Conservation (phyloP, 2,113 vertebrate species). For the Corvus hawaiiensis region DNA sequence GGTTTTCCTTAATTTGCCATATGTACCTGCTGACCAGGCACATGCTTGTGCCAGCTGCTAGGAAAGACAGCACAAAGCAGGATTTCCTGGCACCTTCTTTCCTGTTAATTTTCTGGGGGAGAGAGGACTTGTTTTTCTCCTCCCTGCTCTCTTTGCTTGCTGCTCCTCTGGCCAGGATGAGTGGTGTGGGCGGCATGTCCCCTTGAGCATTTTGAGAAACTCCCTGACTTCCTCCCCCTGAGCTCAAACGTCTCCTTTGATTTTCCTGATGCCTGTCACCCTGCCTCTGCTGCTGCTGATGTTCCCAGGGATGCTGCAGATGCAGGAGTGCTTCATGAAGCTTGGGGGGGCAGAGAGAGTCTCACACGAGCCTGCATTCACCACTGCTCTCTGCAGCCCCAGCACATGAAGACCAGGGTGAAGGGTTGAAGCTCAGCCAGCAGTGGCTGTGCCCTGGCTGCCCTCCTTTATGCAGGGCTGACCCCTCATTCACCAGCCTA, state of each 20-base stretch:
- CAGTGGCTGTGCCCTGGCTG: background rate
- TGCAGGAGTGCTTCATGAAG: background rate
- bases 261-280: conserved; percentile 31
- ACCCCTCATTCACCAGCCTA: background rate
- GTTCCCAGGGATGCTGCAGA: background rate
- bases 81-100: background rate
- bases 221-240: background rate
- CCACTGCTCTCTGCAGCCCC: background rate
- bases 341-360: background rate
- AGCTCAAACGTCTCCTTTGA: conserved; percentile 1
- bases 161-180: background rate
- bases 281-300: background rate
- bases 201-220: background rate
- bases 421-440: background rate
- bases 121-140: background rate
- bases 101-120: background rate
- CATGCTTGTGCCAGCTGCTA: background rate
- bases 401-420: background rate
- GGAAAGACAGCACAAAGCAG: background rate
- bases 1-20: background rate
- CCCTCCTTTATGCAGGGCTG: background rate
- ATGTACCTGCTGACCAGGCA: background rate
- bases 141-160: background rate
- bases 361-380: background rate
- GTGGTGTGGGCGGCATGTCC: background rate